Evolutionary conservation across 2,888 invertebrate genomes (phyloP), one percentile per base, ranked within the genome.

Genomic region (Caenorhabditis sp.): DNA sequence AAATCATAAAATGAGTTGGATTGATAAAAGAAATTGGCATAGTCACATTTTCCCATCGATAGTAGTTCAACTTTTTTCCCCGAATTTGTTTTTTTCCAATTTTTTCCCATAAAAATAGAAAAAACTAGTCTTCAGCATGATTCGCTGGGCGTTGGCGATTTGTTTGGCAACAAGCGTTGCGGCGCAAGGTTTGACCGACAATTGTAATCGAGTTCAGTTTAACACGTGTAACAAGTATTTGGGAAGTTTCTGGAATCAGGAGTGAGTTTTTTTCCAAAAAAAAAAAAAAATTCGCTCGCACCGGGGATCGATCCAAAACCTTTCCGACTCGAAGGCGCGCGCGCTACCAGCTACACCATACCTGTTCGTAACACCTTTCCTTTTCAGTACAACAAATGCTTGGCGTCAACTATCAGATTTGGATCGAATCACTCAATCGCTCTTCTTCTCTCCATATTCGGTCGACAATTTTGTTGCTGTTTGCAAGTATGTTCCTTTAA

Each of bases 401-500:
- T 75, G 75, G 75, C 66, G 62, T 8, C 64, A 75, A 36, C 21
- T 70, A 37, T 36, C 21, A 23, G 51, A 5, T 50, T 51, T 75
- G 50, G 61, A 67, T 43, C 58, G 64, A 69, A 69, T 72, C 59
- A 74, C 70, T 23, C 69, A 72, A 36, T 73, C 75, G n/a, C 65
- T 77, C 10, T 66, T 79, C 53, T 36, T 51, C 14, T 31, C 67
- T 17, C 77, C 79, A 37, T 77, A 77, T 51, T 58, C 57, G 26
- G 72, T 77, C 57, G 67, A 76, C 50, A 72, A 72, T 19, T 70
- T 69, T 61, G 64, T 79, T 27, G 58, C 66, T 37, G 69, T 76
- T 36, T 79, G 79, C 79, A 79, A 79, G 79, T 79, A 51, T 68
- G 66, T 27, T 49, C n/a, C 19, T 50, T 26, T 12, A 19, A 14